phyloP scores from a whole-genome alignment of 2,888 invertebrate species.

The Clanis bilineata region DNA sequence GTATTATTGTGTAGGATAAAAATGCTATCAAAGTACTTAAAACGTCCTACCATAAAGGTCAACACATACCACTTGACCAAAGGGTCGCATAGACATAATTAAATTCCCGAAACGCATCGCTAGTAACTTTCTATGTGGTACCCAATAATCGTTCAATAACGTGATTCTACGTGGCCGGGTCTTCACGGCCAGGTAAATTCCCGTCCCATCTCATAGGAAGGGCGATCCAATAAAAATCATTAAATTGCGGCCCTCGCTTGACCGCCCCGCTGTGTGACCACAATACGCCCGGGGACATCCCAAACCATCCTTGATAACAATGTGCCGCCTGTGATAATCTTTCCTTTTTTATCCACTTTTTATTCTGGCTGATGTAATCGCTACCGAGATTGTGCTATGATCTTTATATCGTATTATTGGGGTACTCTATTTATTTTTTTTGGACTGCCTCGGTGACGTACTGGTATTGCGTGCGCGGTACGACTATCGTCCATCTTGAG shows the following conservation, averaged over 20 bases:
- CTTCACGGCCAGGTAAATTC: conserved; percentile 59
- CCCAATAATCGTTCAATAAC: conserved; percentile 68
- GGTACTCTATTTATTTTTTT: no score
- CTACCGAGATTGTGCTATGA: no score
- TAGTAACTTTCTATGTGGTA: conserved; percentile 58
- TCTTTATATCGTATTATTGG: no score
- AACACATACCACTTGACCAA: background rate
- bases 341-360: background rate
- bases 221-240: conserved; percentile 68
- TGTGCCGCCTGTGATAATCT: conserved; percentile 19
- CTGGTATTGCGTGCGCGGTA: no score
- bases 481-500: no score
- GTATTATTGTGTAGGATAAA: background rate
- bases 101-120: conserved; percentile 38
- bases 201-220: conserved; percentile 55
- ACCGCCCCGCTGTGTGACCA: conserved; percentile 47
- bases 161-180: conserved; percentile 53
- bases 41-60: background rate
- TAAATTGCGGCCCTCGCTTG: conserved; percentile 60
- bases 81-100: conserved; percentile 39
- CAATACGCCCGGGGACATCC: conserved; percentile 52
- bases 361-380: background rate
- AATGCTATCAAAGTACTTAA: background rate
- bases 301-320: conserved; percentile 46
- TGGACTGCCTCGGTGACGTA: no score